phyloP scores from a whole-genome alignment of 2,888 invertebrate species.

The Synergus gifuensis region DNA sequence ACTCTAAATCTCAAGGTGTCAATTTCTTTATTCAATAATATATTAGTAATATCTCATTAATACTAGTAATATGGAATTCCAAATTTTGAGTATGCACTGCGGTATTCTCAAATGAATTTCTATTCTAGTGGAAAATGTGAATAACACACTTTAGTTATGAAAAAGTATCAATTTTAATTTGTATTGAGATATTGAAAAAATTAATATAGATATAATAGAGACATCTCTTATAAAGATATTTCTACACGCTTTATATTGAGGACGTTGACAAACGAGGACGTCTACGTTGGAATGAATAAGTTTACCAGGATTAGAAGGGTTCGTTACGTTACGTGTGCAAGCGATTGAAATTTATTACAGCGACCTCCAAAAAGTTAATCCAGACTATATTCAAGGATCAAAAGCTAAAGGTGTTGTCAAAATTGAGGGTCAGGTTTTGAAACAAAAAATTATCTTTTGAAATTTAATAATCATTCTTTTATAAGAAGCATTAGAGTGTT shows the following conservation, averaged over 20 bases:
- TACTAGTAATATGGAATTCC: too few relatives aligned
- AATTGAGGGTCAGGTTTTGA: background rate
- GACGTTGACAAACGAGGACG: slow-evolving; percentile 35
- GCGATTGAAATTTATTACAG: slow-evolving; percentile 8
- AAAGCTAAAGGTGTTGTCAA: slow-evolving; percentile 5
- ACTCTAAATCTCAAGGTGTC: too few relatives aligned
- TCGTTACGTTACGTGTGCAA: slow-evolving; percentile 21
- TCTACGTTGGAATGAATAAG: slow-evolving; percentile 39
- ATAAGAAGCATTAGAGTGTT: too few relatives aligned
- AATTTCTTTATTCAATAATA: too few relatives aligned
- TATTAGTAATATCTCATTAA: too few relatives aligned
- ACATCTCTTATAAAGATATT: background rate
- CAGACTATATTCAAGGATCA: slow-evolving; percentile 12
- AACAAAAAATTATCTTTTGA: slow-evolving; percentile 41
- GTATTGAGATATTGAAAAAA: background rate
- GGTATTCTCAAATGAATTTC: background rate
- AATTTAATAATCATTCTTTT: too few relatives aligned
- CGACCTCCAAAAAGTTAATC: slow-evolving; percentile 31
- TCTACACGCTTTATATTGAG: background rate
- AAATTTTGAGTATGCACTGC: too few relatives aligned
- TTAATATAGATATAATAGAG: background rate
- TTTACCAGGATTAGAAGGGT: slow-evolving; percentile 37
- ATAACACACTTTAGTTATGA: too few relatives aligned
- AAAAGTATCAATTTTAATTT: background rate
- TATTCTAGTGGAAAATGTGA: too few relatives aligned